Evolutionary conservation across 2,113 vertebrate genomes (phyloP), one percentile per base, ranked within the genome.

Genomic region (Hylia prasina): DNA sequence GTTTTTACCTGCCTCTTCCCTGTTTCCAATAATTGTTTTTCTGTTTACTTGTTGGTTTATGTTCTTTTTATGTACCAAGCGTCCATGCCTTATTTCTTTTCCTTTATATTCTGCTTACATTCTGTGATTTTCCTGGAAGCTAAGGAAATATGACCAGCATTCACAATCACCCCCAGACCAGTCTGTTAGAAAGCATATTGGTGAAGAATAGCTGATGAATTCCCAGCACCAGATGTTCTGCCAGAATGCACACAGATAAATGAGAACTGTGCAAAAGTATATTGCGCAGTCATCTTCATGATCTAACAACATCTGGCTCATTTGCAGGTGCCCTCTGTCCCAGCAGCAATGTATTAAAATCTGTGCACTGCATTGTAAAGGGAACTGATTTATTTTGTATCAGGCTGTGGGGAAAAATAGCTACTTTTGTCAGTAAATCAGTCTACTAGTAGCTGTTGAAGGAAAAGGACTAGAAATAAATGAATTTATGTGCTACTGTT

Each of bases 211-310:
- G 51, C n/a, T 90, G 76, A 78, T 91, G 72, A 81, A 96, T 91
- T 97, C 83, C 86, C 87, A 89, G 57, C 35, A 78, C 89, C 90
- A 96, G 87, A 91, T 97, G 94, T 95, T 96, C 69, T 91, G 88
- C 90, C 66, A 63, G 93, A 94, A 84, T 83, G 91, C 63, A 93
- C 64, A 73, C 77, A 68, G 58, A 76, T 51, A 31, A 91, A 82
- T 76, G 86, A 91, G 53, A 70, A 68, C 81, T 4, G 4, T 71
- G 75, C 56, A 81, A 44, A 89, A 47, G 92, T 92, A 58, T 63
- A 47, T 78, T 76, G n/a, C 65, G 82, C 77, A 76, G 86, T 91
- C 93, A 93, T 85, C 71, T 93, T 85, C 44, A 42, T 78, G 50
- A 72, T n/a, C 83, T 90, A 64, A 53, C 57, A 86, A 71, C 86